Evolutionary conservation across 1,140 invertebrate species (phyloP).

Genomic region (Andricus grossulariae): DNA sequence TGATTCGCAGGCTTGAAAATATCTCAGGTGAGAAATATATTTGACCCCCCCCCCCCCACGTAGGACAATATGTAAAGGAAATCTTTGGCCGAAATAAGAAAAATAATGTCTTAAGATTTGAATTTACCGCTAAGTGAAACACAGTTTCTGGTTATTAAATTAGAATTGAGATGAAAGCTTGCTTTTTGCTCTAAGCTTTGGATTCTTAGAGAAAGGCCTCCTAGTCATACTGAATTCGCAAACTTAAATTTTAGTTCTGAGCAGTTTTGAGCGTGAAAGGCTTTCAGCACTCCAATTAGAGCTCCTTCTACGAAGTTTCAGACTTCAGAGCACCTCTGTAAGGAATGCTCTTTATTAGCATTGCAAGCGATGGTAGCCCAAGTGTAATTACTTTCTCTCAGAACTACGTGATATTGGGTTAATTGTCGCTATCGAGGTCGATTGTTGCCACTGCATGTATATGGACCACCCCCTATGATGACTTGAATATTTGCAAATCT

Average conservation of each 20-base stretch:
- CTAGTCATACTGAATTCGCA: conserved; percentile 53
- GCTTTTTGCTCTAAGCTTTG: neutral
- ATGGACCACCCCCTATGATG: neutral
- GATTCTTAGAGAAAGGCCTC: neutral
- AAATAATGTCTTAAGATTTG: too few relatives aligned
- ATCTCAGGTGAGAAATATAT: too few relatives aligned
- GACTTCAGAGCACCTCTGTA: conserved; percentile 54
- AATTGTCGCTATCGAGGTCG: conserved; percentile 44
- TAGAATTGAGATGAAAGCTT: neutral
- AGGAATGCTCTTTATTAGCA: conserved; percentile 58
- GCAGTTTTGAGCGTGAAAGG: conserved; percentile 52
- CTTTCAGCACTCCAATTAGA: conserved; percentile 59
- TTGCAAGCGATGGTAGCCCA: conserved; percentile 55
- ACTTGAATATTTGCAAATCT: neutral
- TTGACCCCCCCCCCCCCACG: too few relatives aligned
- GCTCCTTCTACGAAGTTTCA: conserved; percentile 45
- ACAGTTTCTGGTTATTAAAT: neutral
- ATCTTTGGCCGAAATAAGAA: too few relatives aligned
- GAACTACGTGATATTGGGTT: conserved; percentile 57
- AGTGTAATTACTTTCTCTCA: conserved; percentile 61
- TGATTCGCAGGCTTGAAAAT: too few relatives aligned
- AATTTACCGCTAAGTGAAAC: neutral
- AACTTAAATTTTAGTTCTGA: conserved; percentile 60
- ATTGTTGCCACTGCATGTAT: conserved; percentile 51
- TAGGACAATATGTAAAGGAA: too few relatives aligned